Percentiles rank a stretch among this genome's conserved stretches.
Evolutionary conservation across 2,797 vertebrate genomes (phyloP).

Genomic region (Sebastes steindachneri): DNA sequence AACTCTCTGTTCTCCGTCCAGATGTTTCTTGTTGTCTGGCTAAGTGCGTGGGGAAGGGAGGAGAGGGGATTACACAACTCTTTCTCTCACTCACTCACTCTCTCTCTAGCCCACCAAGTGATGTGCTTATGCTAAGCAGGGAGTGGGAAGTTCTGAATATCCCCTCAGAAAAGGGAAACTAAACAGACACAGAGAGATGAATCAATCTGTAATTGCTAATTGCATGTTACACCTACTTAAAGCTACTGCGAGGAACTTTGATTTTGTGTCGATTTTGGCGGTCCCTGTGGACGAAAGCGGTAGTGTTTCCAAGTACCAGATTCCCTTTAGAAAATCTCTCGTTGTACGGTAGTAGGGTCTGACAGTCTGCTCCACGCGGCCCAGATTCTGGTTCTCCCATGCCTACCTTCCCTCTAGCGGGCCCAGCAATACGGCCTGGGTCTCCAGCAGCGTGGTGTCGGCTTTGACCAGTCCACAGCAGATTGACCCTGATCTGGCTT

Average conservation of each 20-base stretch:
- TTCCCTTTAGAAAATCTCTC: not conserved
- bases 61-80: constrained; percentile 72
- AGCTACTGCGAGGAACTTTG: not conserved
- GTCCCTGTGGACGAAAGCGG: not conserved
- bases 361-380: fast-evolving
- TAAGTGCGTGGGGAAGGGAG: constrained; percentile 42
- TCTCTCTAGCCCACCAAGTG: constrained; percentile 21
- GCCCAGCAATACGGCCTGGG: too few species aligned
- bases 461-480: fast-evolving
- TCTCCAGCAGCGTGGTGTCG: too few species aligned
- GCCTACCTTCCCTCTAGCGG: fast-evolving
- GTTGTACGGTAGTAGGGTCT: fast-evolving
- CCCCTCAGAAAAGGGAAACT: constrained; percentile 17
- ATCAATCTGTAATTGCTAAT: constrained; percentile 6
- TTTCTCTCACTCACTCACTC: constrained; percentile 8
- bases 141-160: constrained; percentile 49
- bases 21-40: constrained; percentile 84
- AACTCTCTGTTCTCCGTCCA: constrained; percentile 83
- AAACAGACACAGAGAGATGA: constrained; percentile 28
- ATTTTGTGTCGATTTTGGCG: not conserved
- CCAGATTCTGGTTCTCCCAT: not conserved
- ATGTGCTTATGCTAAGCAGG: constrained; percentile 46
- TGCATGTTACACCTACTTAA: not conserved
- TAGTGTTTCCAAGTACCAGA: not conserved
- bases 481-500: too few species aligned